These are phyloP conservation scores for Drosophila oshimai DNA, from an alignment of 1,140 invertebrate species.

Conservation along the genomic window DNA sequence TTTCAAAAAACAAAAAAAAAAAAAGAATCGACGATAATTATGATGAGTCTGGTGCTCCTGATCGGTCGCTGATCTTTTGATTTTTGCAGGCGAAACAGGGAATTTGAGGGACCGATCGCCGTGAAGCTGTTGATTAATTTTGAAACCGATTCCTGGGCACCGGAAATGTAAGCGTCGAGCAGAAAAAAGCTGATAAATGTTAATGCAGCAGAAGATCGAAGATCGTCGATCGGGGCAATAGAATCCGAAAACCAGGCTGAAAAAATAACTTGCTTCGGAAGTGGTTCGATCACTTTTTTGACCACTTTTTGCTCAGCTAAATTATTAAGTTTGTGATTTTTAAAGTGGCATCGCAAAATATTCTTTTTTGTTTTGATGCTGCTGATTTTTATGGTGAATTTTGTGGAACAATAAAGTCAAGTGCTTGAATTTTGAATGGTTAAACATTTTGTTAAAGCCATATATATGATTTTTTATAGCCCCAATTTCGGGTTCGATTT, in stretches of 20 bases:
- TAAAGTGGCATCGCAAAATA: constrained; percentile 9
- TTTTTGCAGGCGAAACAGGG: constrained; percentile 20
- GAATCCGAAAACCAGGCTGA: constrained; percentile 38
- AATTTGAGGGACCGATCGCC: constrained; percentile 47
- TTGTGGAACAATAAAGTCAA: constrained; percentile 58
- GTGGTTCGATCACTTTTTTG: constrained; percentile 21
- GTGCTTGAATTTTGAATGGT: constrained; percentile 51
- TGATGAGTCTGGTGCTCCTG: constrained; percentile 50
- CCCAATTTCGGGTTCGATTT: too few species aligned
- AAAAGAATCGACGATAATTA: constrained; percentile 56
- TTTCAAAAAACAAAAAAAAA: constrained; percentile 19
- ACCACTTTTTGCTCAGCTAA: constrained; percentile 26
- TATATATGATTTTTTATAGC: constrained; percentile 30
- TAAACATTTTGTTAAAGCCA: constrained; percentile 51
- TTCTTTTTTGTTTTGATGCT: constrained; percentile 7
- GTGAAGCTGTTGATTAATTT: constrained; percentile 76
- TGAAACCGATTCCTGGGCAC: constrained; percentile 59
- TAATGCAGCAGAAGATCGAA: constrained; percentile 49
- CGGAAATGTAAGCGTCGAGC: constrained; percentile 68
- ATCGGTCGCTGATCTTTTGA: constrained; percentile 52
- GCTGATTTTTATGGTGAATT: constrained; percentile 43
- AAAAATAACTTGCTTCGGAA: constrained; percentile 40
- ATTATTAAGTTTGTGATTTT: constrained; percentile 61
- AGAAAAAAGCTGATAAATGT: constrained; percentile 71
- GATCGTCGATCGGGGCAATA: constrained; percentile 32